Percentiles rank a stretch among this genome's conserved stretches.
Evolutionary conservation across 53 echinoderm and acorn worm genomes (phyloP).

Genomic region (Glandiceps talaboti): DNA sequence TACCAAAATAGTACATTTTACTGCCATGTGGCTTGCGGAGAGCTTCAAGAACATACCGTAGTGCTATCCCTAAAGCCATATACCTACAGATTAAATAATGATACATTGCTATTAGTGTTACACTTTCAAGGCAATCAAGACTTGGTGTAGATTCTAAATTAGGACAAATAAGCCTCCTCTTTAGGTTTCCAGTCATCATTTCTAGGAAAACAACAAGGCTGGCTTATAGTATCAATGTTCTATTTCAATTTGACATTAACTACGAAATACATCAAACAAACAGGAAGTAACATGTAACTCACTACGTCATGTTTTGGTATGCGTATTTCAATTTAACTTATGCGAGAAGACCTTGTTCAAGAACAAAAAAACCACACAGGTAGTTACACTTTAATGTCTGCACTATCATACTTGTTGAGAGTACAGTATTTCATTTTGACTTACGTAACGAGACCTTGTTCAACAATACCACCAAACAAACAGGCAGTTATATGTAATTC

Average conservation of each 20-base stretch:
- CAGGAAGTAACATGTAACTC: too few relatives aligned
- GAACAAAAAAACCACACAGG: not conserved
- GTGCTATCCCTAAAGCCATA: constrained; percentile 95
- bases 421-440: constrained; percentile 3
- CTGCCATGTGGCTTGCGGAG: constrained; percentile 80
- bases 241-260: too few relatives aligned
- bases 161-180: too few relatives aligned
- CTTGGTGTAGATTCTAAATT: too few relatives aligned
- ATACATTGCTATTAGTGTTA: too few relatives aligned
- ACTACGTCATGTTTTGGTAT: not conserved
- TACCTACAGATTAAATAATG: constrained; percentile 33
- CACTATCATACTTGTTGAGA: too few relatives aligned
- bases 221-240: too few relatives aligned
- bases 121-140: too few relatives aligned
- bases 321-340: not conserved
- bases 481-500: constrained; percentile 96
- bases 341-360: not conserved
- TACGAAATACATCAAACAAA: too few relatives aligned
- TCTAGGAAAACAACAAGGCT: too few relatives aligned
- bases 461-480: constrained; percentile 98
- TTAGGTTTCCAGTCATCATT: too few relatives aligned
- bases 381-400: not conserved
- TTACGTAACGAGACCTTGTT: constrained; percentile 98
- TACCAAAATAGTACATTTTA: constrained; percentile 98
- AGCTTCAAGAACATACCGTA: constrained; percentile 91